Percentiles rank a stretch among this genome's conserved stretches.
Conservation (phyloP, 2,888 invertebrate genomes). For the Ophion ventricosus region DNA sequence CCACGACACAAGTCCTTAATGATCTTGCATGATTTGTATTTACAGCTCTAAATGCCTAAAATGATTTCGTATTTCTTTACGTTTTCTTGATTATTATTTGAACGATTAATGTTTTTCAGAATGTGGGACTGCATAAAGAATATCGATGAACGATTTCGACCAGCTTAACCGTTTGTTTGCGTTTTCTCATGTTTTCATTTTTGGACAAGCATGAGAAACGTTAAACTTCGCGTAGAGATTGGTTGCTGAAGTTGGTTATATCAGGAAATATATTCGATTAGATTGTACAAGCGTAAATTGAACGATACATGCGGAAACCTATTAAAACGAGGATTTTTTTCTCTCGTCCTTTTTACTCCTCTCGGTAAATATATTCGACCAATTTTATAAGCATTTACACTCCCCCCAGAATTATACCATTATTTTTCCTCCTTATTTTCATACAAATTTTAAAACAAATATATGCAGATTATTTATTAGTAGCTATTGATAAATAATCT, state of each 20-base stretch:
- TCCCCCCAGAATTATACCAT: too few species aligned
- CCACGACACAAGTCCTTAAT: background rate
- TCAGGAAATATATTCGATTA: background rate
- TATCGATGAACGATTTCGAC: background rate
- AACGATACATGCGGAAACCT: too few species aligned
- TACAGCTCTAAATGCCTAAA: too few species aligned
- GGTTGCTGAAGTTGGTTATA: background rate
- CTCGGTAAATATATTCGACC: too few species aligned
- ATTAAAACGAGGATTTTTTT: too few species aligned
- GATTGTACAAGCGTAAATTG: background rate
- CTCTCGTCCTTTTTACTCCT: too few species aligned
- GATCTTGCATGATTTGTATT: background rate
- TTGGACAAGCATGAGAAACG: background rate
- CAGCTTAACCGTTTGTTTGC: background rate
- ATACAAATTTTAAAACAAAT: background rate
- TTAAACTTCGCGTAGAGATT: background rate
- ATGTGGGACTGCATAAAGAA: background rate
- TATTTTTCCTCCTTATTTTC: too few species aligned
- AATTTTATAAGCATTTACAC: too few species aligned
- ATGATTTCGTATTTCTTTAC: background rate
- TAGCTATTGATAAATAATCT: background rate
- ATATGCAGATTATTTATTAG: background rate
- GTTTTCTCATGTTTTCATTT: background rate
- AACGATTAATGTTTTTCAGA: background rate
- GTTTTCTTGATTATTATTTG: background rate